Percentiles rank a stretch among this genome's conserved stretches.
Conservation (phyloP, 2,113 vertebrate species). For the Petroica traversi region DNA sequence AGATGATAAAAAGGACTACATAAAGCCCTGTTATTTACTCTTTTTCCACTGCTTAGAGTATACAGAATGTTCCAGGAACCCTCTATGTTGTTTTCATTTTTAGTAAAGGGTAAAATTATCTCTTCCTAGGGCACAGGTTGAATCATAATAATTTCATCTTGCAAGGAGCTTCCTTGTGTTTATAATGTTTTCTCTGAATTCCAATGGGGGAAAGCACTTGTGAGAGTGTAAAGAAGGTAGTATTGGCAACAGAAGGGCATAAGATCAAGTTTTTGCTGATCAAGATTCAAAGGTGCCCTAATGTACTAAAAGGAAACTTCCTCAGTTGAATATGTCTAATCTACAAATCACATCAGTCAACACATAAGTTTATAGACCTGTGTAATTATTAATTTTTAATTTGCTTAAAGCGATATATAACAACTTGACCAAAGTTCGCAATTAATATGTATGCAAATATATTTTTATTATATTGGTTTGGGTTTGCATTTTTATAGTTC, state of each 20-base stretch:
- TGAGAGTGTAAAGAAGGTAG: background rate
- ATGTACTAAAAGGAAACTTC: slow-evolving; percentile 7
- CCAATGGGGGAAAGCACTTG: background rate
- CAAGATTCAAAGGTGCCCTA: background rate
- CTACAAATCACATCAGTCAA: background rate
- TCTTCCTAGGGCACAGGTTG: background rate
- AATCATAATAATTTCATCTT: background rate
- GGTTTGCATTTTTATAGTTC: slow-evolving; percentile 46
- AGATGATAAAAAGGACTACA: background rate
- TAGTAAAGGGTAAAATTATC: background rate
- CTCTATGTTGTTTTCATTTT: background rate
- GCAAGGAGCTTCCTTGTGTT: background rate
- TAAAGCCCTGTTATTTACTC: background rate
- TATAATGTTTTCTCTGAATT: background rate
- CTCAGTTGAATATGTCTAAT: background rate
- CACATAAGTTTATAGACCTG: background rate
- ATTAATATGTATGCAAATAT: slow-evolving; percentile 9
- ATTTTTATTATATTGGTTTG: slow-evolving; percentile 36
- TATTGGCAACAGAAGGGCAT: background rate
- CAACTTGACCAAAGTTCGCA: background rate
- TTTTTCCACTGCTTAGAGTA: background rate
- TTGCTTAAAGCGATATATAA: slow-evolving; percentile 16
- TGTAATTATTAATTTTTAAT: slow-evolving; percentile 18
- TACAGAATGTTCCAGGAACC: background rate
- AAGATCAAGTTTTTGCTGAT: background rate